A percentile compares a stretch with the other conserved stretches of the same genome.
These are phyloP conservation scores for Myripristis murdjan DNA, from an alignment of 2,797 vertebrate species.

Conservation along the genomic window DNA sequence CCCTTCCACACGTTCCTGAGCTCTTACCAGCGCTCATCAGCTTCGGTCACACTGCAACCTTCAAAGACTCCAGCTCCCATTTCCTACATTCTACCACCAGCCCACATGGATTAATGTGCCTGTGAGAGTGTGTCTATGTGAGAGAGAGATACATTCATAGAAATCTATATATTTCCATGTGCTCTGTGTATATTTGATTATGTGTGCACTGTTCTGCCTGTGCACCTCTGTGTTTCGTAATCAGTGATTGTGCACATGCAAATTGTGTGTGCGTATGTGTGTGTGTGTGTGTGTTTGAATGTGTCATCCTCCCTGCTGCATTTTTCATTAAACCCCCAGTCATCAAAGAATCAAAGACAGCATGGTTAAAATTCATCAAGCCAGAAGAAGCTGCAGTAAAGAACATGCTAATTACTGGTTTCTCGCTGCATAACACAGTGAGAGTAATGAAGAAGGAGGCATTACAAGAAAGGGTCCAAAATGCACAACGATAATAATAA, in stretches of 20 bases:
- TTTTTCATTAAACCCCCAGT: not conserved
- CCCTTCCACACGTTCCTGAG: conserved; percentile 59
- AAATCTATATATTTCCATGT: not conserved
- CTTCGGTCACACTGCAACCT: conserved; percentile 51
- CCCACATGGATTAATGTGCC: conserved; percentile 32
- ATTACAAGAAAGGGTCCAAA: too few species aligned
- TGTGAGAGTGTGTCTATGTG: not conserved
- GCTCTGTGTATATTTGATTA: not conserved
- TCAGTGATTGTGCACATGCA: too few species aligned
- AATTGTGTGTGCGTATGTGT: not conserved
- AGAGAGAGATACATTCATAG: not conserved
- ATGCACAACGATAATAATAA: too few species aligned
- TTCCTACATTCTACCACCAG: conserved; percentile 37
- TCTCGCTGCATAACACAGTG: too few species aligned
- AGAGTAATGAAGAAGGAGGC: too few species aligned
- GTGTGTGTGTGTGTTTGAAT: not conserved
- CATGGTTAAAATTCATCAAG: not conserved
- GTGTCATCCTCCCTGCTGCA: not conserved
- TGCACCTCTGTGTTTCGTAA: not conserved
- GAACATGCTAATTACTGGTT: too few species aligned
- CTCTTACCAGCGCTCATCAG: conserved; percentile 51
- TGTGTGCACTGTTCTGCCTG: not conserved
- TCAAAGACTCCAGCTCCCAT: conserved; percentile 51
- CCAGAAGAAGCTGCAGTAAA: not conserved
- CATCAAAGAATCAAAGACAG: not conserved